These are phyloP conservation scores for Spisula subtruncata DNA, from an alignment of 2,888 invertebrate species.

Conservation along the genomic window DNA sequence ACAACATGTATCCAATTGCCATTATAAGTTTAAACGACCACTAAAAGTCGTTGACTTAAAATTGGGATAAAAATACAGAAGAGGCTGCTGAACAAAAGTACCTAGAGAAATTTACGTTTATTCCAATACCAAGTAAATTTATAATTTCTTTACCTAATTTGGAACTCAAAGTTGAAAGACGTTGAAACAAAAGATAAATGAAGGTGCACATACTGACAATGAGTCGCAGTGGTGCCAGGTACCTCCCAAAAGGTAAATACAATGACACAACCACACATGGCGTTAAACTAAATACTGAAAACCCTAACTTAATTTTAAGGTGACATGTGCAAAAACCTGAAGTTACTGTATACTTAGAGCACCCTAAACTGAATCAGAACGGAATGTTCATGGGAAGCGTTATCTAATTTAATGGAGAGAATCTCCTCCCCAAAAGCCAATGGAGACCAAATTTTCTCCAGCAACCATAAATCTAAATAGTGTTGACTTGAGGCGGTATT, in stretches of 20 bases:
- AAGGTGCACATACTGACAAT: no score
- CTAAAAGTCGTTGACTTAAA: no score
- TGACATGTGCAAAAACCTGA: neutral
- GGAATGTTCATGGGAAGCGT: neutral
- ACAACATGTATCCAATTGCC: no score
- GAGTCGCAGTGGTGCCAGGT: neutral
- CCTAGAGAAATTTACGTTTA: no score
- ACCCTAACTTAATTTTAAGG: constrained; percentile 6
- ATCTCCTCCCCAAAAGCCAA: neutral
- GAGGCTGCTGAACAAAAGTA: no score
- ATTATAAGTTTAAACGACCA: no score
- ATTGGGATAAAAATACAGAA: no score
- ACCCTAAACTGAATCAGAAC: neutral
- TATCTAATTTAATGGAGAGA: neutral
- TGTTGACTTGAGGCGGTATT: neutral
- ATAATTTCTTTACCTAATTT: no score
- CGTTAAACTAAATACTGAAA: constrained; percentile 14
- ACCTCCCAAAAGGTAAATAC: neutral
- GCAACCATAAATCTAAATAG: constrained; percentile 5
- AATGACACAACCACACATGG: neutral
- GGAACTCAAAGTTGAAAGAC: no score
- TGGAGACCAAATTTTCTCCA: neutral
- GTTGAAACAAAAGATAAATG: no score
- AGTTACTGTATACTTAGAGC: neutral
- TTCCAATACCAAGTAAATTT: no score